Evolutionary conservation across 2,888 invertebrate species (phyloP).

Genomic region (Diaprepes abbreviatus): DNA sequence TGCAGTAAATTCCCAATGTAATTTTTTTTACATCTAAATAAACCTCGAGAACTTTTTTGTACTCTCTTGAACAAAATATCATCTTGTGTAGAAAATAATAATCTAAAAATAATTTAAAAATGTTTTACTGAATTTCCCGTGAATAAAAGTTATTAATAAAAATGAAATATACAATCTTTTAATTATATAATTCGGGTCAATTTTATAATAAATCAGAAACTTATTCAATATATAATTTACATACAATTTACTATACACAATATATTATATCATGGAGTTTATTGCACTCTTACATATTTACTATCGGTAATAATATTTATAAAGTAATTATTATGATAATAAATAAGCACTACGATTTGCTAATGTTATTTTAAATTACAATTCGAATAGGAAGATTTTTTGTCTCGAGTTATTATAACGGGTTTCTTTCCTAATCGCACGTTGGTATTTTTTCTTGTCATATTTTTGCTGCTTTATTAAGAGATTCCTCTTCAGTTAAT

Average conservation of each 20-base stretch:
- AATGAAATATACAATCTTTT: too few species aligned
- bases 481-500: too few species aligned
- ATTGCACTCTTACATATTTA: slow-evolving; percentile 2
- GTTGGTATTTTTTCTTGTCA: not conserved
- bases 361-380: slow-evolving; percentile 1
- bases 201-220: not conserved
- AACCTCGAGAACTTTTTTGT: too few species aligned
- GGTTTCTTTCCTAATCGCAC: not conserved
- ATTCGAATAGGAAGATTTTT: not conserved
- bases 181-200: not conserved
- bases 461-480: too few species aligned
- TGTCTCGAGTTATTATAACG: not conserved
- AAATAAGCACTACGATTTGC: not conserved
- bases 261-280: not conserved
- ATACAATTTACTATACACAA: not conserved
- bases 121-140: too few species aligned
- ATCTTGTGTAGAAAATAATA: too few species aligned
- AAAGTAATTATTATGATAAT: not conserved
- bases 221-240: not conserved
- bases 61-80: too few species aligned
- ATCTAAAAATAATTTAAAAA: too few species aligned
- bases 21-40: too few species aligned
- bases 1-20: too few species aligned
- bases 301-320: not conserved
- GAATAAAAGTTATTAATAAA: too few species aligned